Percentiles rank a stretch among this genome's conserved stretches.
Evolutionary conservation across 1,140 invertebrate species (phyloP).

Genomic region (Papilio polyxenes): DNA sequence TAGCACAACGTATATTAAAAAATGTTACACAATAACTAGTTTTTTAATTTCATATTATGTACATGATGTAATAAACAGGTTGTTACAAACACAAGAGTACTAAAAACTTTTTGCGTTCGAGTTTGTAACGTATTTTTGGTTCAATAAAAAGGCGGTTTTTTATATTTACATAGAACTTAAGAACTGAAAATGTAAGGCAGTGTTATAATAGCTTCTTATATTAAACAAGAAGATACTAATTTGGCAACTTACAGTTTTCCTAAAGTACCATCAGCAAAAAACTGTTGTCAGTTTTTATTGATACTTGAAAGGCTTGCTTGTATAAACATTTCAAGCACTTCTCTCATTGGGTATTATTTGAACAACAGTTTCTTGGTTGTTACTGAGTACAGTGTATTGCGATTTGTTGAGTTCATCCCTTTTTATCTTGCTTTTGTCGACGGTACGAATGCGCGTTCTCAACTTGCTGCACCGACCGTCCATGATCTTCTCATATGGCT

Average conservation of each 20-base stretch:
- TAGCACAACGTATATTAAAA: slow-evolving; percentile 2
- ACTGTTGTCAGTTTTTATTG: neutral
- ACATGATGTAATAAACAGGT: slow-evolving; percentile 29
- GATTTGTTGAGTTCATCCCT: slow-evolving; percentile 67
- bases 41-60: slow-evolving; percentile 33
- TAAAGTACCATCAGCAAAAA: slow-evolving; percentile 6
- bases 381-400: slow-evolving; percentile 63
- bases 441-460: slow-evolving; percentile 65
- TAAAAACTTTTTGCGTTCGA: neutral
- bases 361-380: slow-evolving; percentile 60
- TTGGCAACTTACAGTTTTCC: slow-evolving; percentile 12
- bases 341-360: slow-evolving; percentile 54
- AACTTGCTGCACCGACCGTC: slow-evolving; percentile 71
- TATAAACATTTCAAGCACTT: neutral
- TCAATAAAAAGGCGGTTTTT: slow-evolving; percentile 14
- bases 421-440: slow-evolving; percentile 66
- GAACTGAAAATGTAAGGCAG: slow-evolving; percentile 14
- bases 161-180: neutral
- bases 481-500: slow-evolving; percentile 64
- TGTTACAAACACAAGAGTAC: slow-evolving; percentile 10
- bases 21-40: slow-evolving; percentile 30
- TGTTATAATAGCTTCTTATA: slow-evolving; percentile 20
- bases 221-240: slow-evolving; percentile 17
- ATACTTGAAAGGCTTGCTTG: neutral
- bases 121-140: slow-evolving; percentile 10